Evolutionary conservation across 1,140 invertebrate genomes (phyloP).

Genomic region (Microplitis mediator): DNA sequence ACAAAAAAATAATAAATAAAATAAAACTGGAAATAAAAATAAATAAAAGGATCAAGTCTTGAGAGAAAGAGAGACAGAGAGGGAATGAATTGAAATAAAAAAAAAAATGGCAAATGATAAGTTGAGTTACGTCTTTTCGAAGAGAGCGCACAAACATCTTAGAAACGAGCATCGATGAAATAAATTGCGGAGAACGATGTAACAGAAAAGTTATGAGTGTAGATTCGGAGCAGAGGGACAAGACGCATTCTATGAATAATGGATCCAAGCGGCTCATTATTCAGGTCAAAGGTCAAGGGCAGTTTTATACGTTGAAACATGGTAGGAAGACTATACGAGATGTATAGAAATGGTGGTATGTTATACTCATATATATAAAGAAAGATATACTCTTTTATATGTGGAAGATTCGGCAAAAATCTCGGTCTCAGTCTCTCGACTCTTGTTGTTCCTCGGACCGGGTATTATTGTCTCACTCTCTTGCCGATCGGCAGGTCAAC

Average conservation of each 20-base stretch:
- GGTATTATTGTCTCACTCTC: slow-evolving; percentile 3
- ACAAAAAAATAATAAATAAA: neutral
- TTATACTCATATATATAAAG: too few species aligned
- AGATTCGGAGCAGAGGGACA: slow-evolving; percentile 52
- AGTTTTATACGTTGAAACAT: slow-evolving; percentile 50
- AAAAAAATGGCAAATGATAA: neutral
- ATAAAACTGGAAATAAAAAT: neutral
- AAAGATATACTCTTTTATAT: too few species aligned
- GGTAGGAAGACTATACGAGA: slow-evolving; percentile 14
- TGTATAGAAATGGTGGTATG: too few species aligned
- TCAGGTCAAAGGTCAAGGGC: slow-evolving; percentile 56
- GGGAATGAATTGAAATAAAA: neutral
- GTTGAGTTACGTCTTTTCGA: neutral
- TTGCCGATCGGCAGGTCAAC: neutral
- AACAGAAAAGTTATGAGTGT: slow-evolving; percentile 45
- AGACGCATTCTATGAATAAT: slow-evolving; percentile 57
- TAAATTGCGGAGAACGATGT: slow-evolving; percentile 46
- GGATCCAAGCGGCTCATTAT: slow-evolving; percentile 54
- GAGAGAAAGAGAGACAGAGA: neutral
- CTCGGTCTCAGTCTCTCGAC: neutral
- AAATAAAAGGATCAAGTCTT: neutral
- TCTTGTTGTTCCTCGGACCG: neutral
- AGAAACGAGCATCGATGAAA: slow-evolving; percentile 25
- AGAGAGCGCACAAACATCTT: too few species aligned
- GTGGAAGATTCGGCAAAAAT: slow-evolving; percentile 18